Base-by-base conservation (phyloP, 1,140 invertebrate species). In the Cecropterus lyciades region DNA sequence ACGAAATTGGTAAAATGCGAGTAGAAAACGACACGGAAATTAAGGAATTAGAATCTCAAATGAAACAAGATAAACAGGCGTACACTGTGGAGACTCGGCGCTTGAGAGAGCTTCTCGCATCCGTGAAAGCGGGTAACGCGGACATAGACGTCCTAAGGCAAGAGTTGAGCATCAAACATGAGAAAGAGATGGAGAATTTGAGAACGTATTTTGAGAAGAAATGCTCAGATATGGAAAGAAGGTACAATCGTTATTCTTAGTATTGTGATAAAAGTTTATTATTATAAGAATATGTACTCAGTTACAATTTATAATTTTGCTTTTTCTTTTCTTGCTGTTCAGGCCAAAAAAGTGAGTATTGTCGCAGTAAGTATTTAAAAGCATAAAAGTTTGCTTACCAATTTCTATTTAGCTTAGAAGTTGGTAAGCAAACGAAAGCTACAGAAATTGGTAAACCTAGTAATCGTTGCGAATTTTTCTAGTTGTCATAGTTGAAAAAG, bases 141-240 rank as follows among this genome's bases (percentile, higher is more conserved):
- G 92, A 93, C 27, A 78, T 95, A 3, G 88, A 93, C 4, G 89
- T 92, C 33, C 63, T 95, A 9, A 92, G 91, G 67, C 77, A 87
- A 6, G 94, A 95, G 57, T 77, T 96, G 8, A 94, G 95, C 59
- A 77, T 77, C 8, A 94, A 94, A 68, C 95, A 96, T 81, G 88
- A 94, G 11, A 94, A 94, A 59, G 95, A 97, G 80, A 95, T 96
- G 94, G 95, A 96, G 79, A 95, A 96, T 69, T 75, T 97, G 15
- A 92, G 96, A 46, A 95, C 93, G 0, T 97, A 96, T 75, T 97
- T 96, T 77, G 96, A 96, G 68, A 93, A 95, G 78, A 96, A 96
- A 80, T 96, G 95, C 78, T 92, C 94, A 0, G 95, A 96, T 71
- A 93, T 97, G 85, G 95, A 96, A 82, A 95, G 96, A 75, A 95